Base-by-base conservation (phyloP, 2,113 vertebrate species). In the Lepus timidus region DNA sequence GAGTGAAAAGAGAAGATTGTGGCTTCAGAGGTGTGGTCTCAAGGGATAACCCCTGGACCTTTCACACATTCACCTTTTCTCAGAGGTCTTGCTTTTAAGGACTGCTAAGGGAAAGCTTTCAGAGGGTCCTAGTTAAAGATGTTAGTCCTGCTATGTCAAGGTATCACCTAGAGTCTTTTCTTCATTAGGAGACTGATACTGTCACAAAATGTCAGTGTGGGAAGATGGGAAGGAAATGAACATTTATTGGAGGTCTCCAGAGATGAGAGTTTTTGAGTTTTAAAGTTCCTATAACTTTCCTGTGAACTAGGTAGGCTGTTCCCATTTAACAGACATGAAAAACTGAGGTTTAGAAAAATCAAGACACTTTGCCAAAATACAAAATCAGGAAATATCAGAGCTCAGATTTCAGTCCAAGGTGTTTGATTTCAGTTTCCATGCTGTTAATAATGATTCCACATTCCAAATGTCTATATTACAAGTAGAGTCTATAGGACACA, bases 351-450 rank as follows among this genome's bases (percentile, higher is more conserved):
- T 88, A 49, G 25, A 79, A 86, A 17, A 33, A 94, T 93, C 61
- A 55, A 90, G 29, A 51, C n/a, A 73, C 3, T 87, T 86, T 89
- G 52, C 13, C 33, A 80, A 82, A 22, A 1, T 82, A 44, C 2
- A 94, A 61, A 71, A 68, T 93, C 51, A 89, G 19, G 33, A 93
- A 89, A 31, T 71, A 17, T 25, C 64, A 93, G 25, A 94, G 58
- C 51, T 95, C 58, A 4, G 4, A 86, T 93, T 95, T 94, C 25
- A 96, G 39, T 80, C 33, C 80, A 92, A 20, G 6, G 55, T 76
- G 29, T 49, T 14, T 64, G 10, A 80, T 68, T 95, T 4, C 13
- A 88, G 31, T 94, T 94, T 91, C 10, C 36, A 49, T 36, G 4
- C 9, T 73, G 58, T 68, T 88, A 78, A 88, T 62, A 94, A 76